Evolutionary conservation across 2,888 invertebrate genomes (phyloP).

Genomic region (Drosophila tanythrix): DNA sequence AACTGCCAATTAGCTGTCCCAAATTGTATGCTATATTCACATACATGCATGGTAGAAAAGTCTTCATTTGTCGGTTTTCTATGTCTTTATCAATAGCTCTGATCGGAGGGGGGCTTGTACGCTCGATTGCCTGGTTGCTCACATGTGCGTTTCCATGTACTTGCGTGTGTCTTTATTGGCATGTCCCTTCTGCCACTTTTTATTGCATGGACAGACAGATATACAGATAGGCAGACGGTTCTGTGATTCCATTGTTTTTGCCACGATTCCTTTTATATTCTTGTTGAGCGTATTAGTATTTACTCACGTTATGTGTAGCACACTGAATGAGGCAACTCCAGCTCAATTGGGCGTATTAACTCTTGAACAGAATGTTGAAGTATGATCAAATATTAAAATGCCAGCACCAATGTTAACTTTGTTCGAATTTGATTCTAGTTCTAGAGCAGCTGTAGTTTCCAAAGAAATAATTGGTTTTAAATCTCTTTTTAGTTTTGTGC

Average conservation of each 20-base stretch:
- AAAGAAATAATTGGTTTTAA: neutral
- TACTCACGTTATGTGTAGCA: neutral
- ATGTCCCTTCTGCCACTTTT: conserved; percentile 39
- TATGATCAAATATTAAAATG: neutral
- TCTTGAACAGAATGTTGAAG: neutral
- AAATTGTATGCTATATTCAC: conserved; percentile 48
- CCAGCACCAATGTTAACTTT: neutral
- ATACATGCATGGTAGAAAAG: conserved; percentile 27
- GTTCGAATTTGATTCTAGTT: neutral
- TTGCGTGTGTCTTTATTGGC: conserved; percentile 28
- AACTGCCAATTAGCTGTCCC: conserved; percentile 69
- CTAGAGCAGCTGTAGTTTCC: neutral
- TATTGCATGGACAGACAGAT: conserved; percentile 41
- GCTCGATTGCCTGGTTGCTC: conserved; percentile 53
- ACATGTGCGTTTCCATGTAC: conserved; percentile 9
- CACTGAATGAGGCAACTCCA: neutral
- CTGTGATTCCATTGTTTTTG: conserved; percentile 42
- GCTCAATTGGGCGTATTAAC: neutral
- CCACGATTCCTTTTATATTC: conserved; percentile 10
- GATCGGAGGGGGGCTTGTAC: conserved; percentile 33
- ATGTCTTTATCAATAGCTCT: conserved; percentile 59
- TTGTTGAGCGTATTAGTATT: conserved; percentile 2
- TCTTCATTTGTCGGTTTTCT: conserved; percentile 64
- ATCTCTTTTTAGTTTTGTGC: neutral
- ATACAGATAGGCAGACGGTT: conserved; percentile 20